Percentiles rank a stretch among this genome's conserved stretches.
phyloP scores from a whole-genome alignment of 2,888 invertebrate genomes.

The Drosophila pseudotalamancana region DNA sequence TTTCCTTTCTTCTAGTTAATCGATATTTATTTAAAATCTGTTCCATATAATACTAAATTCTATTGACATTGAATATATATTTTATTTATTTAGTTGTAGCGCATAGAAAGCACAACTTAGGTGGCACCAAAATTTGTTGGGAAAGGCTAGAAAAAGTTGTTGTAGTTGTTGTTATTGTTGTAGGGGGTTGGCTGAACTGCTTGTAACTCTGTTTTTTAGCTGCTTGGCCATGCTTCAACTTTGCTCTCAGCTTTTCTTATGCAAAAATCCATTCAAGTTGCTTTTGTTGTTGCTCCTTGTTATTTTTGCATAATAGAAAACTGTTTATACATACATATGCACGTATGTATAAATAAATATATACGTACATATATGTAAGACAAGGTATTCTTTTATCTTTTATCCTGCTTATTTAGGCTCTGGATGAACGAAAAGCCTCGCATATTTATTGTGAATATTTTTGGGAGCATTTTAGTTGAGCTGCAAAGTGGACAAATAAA shows the following conservation, averaged over 20 bases:
- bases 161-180: no score
- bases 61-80: background rate
- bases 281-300: slow-evolving; percentile 58
- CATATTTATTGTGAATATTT: slow-evolving; percentile 60
- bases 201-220: slow-evolving; percentile 13
- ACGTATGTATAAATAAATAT: slow-evolving; percentile 4
- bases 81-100: slow-evolving; percentile 1
- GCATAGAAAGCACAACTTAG: slow-evolving; percentile 9
- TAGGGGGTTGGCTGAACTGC: background rate
- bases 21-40: no score
- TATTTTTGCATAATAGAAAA: slow-evolving; percentile 77
- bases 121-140: background rate
- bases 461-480: slow-evolving; percentile 14
- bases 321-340: slow-evolving; percentile 62
- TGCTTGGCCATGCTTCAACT: slow-evolving; percentile 65
- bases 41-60: no score
- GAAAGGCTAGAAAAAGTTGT: background rate
- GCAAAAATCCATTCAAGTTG: slow-evolving; percentile 59
- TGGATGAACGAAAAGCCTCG: background rate
- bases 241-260: slow-evolving; percentile 65
- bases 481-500: background rate
- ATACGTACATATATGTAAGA: slow-evolving; percentile 26
- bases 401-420: slow-evolving; percentile 69
- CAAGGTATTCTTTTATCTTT: slow-evolving; percentile 41
- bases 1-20: no score